Conservation (phyloP, 2,797 vertebrate species). For the Enteromius mattozi region DNA sequence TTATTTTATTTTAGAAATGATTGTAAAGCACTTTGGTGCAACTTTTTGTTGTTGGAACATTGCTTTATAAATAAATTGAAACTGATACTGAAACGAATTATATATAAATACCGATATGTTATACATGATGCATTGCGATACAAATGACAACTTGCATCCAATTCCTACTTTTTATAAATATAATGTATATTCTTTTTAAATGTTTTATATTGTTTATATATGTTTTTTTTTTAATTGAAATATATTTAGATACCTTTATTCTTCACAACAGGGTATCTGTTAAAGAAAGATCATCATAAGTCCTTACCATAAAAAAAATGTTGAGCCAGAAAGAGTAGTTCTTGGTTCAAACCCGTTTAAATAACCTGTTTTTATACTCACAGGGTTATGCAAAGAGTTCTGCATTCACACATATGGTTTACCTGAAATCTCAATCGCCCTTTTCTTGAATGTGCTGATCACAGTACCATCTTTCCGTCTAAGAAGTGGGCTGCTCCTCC, state of each 20-base stretch:
- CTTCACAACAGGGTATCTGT: background rate
- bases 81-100: no score
- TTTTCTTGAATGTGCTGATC: slow-evolving; percentile 86
- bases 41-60: no score
- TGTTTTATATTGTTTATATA: no score
- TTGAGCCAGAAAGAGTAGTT: background rate
- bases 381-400: background rate
- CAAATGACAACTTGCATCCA: no score
- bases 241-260: background rate
- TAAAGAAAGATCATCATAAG: background rate
- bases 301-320: background rate
- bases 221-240: background rate
- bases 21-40: no score
- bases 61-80: background rate
- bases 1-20: no score
- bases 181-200: no score
- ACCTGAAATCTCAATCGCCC: slow-evolving; percentile 85
- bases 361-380: background rate
- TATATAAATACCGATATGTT: background rate
- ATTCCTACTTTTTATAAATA: no score
- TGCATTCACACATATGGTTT: slow-evolving; percentile 15
- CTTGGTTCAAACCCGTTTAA: background rate
- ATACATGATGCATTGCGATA: background rate
- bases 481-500: slow-evolving; percentile 84
- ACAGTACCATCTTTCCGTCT: slow-evolving; percentile 85